phyloP scores from a whole-genome alignment of 2,113 vertebrate species.

The Saccopteryx leptura region DNA sequence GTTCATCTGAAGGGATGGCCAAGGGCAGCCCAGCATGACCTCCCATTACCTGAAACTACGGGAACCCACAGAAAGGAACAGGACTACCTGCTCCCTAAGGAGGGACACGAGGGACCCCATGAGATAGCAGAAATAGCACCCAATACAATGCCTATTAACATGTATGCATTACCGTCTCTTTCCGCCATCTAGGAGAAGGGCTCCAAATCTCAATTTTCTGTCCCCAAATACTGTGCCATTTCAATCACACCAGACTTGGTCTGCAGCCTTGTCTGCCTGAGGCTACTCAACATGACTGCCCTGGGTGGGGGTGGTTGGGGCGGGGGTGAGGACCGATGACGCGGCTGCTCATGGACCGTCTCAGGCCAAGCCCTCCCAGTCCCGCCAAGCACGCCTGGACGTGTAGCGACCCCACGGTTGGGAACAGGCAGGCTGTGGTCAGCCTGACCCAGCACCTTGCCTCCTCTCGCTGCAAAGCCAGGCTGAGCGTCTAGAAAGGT shows the following conservation, averaged over 20 bases:
- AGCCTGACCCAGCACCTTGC: constrained; percentile 55
- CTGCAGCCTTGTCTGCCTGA: neutral
- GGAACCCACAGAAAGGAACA: neutral
- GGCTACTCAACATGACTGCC: neutral
- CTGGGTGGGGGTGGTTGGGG: neutral
- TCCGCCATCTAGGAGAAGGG: neutral
- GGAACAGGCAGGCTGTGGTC: constrained; percentile 40
- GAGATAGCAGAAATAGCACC: neutral
- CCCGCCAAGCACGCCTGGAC: neutral
- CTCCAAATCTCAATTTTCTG: neutral
- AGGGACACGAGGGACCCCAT: neutral
- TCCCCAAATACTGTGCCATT: neutral
- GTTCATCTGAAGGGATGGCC: neutral
- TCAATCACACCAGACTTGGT: neutral
- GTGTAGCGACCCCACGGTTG: neutral
- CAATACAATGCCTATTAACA: neutral
- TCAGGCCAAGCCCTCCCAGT: neutral
- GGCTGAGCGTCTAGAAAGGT: constrained; percentile 86
- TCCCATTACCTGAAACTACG: neutral
- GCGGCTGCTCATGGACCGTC: too few relatives aligned
- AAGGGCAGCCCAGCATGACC: neutral
- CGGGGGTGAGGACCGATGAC: neutral
- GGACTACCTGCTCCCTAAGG: too few relatives aligned
- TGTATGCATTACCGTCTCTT: neutral
- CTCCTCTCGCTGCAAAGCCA: constrained; percentile 68